Conservation (phyloP, 2,888 invertebrate genomes). For the Chydorus sphaericus region DNA sequence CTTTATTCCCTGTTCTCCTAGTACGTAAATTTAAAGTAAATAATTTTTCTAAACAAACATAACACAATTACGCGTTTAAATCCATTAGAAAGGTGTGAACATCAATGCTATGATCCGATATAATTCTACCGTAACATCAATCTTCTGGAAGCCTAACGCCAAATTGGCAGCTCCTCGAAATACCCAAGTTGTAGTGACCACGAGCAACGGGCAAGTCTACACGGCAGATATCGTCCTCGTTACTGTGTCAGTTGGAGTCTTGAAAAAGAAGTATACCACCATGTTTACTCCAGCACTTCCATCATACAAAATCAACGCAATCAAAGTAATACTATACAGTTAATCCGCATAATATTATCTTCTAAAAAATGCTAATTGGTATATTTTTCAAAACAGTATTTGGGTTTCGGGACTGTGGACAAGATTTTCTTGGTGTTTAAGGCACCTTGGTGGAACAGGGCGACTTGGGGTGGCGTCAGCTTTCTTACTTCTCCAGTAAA, state of each 20-base stretch:
- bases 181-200: constrained; percentile 30
- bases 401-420: constrained; percentile 47
- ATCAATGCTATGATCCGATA: no score
- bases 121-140: constrained; percentile 21
- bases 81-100: no score
- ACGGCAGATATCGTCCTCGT: constrained; percentile 47
- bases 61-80: no score
- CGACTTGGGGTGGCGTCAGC: no score
- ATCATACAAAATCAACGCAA: constrained; percentile 36
- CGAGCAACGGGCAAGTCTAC: constrained; percentile 39
- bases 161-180: no score
- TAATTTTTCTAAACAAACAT: no score
- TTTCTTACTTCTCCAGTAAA: no score
- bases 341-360: neutral
- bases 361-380: no score
- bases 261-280: constrained; percentile 39
- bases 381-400: constrained; percentile 27
- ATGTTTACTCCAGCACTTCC: constrained; percentile 43
- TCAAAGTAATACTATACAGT: constrained; percentile 32
- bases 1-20: constrained; percentile 49
- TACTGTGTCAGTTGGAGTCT: constrained; percentile 51
- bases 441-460: constrained; percentile 45
- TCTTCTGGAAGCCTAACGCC: constrained; percentile 23
- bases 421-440: constrained; percentile 51
- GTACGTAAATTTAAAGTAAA: no score